Base-by-base conservation (phyloP, 2,113 vertebrate species). In the Burhinus oedicnemus region DNA sequence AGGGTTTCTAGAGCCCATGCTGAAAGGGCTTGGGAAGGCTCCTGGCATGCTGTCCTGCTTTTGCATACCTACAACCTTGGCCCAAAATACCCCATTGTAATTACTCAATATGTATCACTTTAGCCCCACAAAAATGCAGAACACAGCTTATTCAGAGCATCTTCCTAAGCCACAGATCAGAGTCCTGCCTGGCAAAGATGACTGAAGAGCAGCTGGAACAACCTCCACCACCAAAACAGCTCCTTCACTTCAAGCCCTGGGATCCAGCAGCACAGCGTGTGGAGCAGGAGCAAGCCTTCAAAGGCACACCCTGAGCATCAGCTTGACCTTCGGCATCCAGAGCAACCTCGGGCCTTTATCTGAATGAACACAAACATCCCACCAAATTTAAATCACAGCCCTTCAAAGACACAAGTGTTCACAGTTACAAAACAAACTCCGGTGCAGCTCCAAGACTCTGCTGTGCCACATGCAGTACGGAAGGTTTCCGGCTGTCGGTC, bases 401-500 rank as follows among this genome's bases (percentile, higher is more conserved):
- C 89, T 85, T 87, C 75, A 84, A 79, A 96, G 83, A 51, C 89
- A 40, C 78, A 47, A 94, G 92, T 34, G 83, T 6, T 93, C 16
- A 4, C 66, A 68, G 95, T 61, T 51, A 65, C 69, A 45, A 65
- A 92, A 91, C 91, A 90, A 90, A 79, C 91, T 58, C 76, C 40
- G 13, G 38, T 29, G 69, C 64, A 44, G 95, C 83, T 58, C 83
- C 94, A 66, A 75, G 97, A 34, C 91, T 97, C 89, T n/a, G 91
- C 97, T 89, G 72, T 85, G 47, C 96, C 94, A 84, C 93, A 85
- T 49, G 18, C 66, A 93, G 77, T 15, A 91, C 26, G 95, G 52
- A 95, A 97, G 94, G 96, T 98, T 98, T 82, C 92, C 36, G 93
- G 89, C 94, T 95, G 97, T 98, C 97, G 87, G 97, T 96, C 88